Percentiles rank a stretch among this genome's conserved stretches.
These are phyloP conservation scores for Scortum barcoo DNA, from an alignment of 2,113 vertebrate genomes.

Conservation along the genomic window DNA sequence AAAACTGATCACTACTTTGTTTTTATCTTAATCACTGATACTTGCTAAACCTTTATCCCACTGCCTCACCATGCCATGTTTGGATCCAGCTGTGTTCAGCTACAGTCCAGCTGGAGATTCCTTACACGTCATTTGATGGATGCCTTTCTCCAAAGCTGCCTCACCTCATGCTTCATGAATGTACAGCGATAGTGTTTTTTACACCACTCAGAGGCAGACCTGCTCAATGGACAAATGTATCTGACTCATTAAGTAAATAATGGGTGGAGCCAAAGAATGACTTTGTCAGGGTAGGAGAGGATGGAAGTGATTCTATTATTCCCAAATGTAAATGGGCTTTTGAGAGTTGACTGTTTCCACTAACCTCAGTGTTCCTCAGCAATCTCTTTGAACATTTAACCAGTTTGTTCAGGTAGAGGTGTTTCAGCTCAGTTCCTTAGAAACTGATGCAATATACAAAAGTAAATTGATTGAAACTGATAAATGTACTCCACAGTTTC, in stretches of 20 bases:
- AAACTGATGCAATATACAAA: no score
- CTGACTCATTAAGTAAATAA: neutral
- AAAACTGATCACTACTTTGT: slow-evolving; percentile 27
- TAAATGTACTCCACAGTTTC: neutral
- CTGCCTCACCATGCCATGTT: neutral
- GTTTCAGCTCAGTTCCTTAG: neutral
- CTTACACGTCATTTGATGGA: neutral
- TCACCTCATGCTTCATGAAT: slow-evolving; percentile 12
- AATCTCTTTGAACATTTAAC: neutral
- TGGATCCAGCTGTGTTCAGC: neutral
- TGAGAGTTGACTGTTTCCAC: neutral
- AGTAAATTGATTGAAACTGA: neutral
- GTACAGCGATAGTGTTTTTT: neutral
- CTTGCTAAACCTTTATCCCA: neutral
- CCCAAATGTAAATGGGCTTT: neutral
- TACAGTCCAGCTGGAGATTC: neutral
- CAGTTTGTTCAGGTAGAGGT: neutral
- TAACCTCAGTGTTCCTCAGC: neutral
- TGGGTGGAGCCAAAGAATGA: slow-evolving; percentile 18
- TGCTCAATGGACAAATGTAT: neutral
- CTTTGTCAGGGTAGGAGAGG: neutral
- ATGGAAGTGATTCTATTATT: neutral
- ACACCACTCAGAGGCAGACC: neutral
- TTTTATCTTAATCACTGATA: neutral
- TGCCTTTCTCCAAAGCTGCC: neutral